phyloP scores from a whole-genome alignment of 2,888 invertebrate genomes.

The Lithophane ornitopus region DNA sequence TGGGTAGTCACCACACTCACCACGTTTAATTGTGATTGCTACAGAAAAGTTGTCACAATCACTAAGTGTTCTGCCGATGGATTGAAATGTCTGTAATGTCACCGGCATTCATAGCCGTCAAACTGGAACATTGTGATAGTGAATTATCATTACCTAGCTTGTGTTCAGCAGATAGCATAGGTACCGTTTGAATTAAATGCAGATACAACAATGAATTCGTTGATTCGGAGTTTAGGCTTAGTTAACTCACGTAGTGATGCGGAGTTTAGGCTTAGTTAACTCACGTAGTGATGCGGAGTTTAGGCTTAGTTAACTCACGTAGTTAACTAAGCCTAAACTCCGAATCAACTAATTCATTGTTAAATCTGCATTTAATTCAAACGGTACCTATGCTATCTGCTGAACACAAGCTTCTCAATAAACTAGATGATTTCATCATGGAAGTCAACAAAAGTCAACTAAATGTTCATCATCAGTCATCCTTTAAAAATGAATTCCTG shows the following conservation, averaged over 20 bases:
- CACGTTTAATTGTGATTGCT: neutral
- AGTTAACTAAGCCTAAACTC: neutral
- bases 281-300: no score
- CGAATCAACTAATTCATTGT: neutral
- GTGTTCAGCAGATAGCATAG: neutral
- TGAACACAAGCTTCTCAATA: neutral
- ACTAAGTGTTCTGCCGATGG: neutral
- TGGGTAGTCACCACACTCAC: no score
- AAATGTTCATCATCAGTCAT: no score
- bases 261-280: no score
- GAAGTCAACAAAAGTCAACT: neutral
- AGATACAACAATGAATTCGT: neutral
- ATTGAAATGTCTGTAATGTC: neutral
- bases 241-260: no score
- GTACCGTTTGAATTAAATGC: neutral
- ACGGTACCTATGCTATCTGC: neutral
- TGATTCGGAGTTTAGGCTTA: neutral
- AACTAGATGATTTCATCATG: no score
- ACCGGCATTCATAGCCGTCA: neutral
- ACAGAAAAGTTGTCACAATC: neutral
- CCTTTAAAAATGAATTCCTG: no score
- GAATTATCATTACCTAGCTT: neutral
- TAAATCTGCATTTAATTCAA: neutral
- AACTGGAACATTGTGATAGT: neutral
- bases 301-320: no score